Conservation (phyloP, 2,888 invertebrate species). For the Noctuana brunneofusca region DNA sequence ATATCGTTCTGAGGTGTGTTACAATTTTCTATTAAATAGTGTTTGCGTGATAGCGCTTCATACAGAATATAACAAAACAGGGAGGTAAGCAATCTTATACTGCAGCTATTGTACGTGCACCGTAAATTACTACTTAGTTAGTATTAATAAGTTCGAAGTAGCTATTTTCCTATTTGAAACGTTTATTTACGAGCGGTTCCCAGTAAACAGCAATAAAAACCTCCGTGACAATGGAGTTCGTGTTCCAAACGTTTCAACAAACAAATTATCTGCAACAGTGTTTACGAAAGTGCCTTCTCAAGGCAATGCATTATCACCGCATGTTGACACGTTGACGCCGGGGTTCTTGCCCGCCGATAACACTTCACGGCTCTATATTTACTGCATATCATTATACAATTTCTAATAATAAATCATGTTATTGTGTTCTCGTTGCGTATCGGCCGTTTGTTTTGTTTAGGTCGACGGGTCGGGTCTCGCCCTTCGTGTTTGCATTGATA, state of each 20-base stretch:
- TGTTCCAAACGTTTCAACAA: too few species aligned
- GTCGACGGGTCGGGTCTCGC: not conserved
- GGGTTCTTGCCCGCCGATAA: slow-evolving; percentile 31
- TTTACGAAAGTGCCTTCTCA: slow-evolving; percentile 2
- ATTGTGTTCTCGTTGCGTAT: not conserved
- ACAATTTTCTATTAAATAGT: too few species aligned
- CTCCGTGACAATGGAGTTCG: too few species aligned
- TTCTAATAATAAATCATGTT: slow-evolving; percentile 30
- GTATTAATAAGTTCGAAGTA: too few species aligned
- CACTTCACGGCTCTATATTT: slow-evolving; percentile 23
- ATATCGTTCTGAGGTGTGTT: too few species aligned
- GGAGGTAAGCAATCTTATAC: too few species aligned
- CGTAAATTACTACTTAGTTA: too few species aligned
- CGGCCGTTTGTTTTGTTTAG: slow-evolving; percentile 1
- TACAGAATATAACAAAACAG: too few species aligned
- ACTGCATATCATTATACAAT: slow-evolving; percentile 27
- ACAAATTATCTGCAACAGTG: not conserved
- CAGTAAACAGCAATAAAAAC: not conserved
- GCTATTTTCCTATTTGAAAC: too few species aligned
- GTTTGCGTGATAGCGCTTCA: too few species aligned
- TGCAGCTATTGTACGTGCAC: too few species aligned
- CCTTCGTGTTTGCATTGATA: too few species aligned
- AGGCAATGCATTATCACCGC: slow-evolving; percentile 16
- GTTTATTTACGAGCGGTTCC: not conserved
- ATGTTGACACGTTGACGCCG: slow-evolving; percentile 4